These are phyloP conservation scores for Tetraneura akinire DNA, from an alignment of 1,140 invertebrate species.

Conservation along the genomic window DNA sequence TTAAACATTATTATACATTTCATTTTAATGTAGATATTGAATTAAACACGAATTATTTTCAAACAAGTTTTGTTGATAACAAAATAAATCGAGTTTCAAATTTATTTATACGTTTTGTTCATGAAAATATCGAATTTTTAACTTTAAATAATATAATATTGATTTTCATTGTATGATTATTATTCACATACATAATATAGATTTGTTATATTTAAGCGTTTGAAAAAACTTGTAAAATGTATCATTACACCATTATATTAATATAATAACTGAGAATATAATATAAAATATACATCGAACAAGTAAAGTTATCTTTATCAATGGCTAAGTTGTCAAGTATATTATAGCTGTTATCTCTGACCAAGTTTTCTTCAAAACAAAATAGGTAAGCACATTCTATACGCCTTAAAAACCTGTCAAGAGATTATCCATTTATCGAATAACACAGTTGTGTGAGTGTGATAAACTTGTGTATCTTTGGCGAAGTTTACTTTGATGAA, in stretches of 20 bases:
- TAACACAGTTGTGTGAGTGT: constrained; percentile 17
- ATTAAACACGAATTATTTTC: too few species aligned
- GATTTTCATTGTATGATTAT: too few species aligned
- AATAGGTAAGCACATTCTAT: constrained; percentile 10
- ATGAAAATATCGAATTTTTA: too few species aligned
- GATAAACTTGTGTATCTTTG: constrained; percentile 29
- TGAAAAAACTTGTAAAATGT: too few species aligned
- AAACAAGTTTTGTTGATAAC: too few species aligned
- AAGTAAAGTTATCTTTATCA: not conserved
- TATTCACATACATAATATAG: too few species aligned
- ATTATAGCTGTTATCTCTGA: not conserved
- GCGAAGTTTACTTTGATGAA: not conserved
- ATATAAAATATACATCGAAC: not conserved
- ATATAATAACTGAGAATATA: not conserved
- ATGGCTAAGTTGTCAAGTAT: not conserved
- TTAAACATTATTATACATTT: too few species aligned
- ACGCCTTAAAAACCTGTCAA: constrained; percentile 22
- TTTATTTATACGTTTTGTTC: too few species aligned
- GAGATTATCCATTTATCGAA: constrained; percentile 31
- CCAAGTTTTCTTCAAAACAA: not conserved
- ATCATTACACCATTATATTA: not conserved
- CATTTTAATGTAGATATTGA: too few species aligned
- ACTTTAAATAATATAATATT: too few species aligned
- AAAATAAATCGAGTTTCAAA: too few species aligned
- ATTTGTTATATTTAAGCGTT: too few species aligned